Evolutionary conservation across 2,888 invertebrate species (phyloP), one percentile per base, ranked within the genome.

Genomic region (Leucophenga maculata): DNA sequence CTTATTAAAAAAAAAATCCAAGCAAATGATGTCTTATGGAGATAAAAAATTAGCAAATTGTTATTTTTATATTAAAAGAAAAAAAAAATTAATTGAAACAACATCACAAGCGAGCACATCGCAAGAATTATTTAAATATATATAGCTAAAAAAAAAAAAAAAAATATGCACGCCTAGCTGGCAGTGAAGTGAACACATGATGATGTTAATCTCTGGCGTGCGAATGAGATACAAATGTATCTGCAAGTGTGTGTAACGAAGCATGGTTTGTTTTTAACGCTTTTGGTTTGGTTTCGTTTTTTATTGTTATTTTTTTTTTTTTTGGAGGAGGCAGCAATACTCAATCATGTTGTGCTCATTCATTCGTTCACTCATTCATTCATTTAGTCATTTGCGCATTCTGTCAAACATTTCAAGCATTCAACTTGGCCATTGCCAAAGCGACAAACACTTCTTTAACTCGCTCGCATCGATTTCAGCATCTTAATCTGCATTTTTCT

Each of bases 1-100:
- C 39, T 39, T 39, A 39, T 39, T 39, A 39, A 39, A 11, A 59
- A 39, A 39, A 11, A 59, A 60, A 68, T 68, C 14, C 11, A 46
- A 46, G 44, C 44, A 55, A 22, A 62, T 50, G 57, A 22, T 26
- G n/a, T 57, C 14, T 57, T 31, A 60, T 22, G 20, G 44, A 75
- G 66, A 76, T 65, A 73, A 70, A 73, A 79, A 79, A 78, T 82
- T 82, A 79, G 78, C 82, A 79, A 79, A 79, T 79, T 75, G 75
- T 79, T 79, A 82, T 82, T 82, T 79, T 82, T 82, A 82, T 75
- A 75, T 4, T 9, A 14, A 32, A 8, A 55, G 18, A 54, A 54
- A 52, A 18, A 8, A 54, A 54, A 18, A 77, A 77, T 80, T 75
- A 78, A 79, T 79, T 79, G 77, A 79, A 79, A 77, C 67, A 80